Evolutionary conservation across 2,113 vertebrate genomes (phyloP).

Genomic region (Pipra filicauda): DNA sequence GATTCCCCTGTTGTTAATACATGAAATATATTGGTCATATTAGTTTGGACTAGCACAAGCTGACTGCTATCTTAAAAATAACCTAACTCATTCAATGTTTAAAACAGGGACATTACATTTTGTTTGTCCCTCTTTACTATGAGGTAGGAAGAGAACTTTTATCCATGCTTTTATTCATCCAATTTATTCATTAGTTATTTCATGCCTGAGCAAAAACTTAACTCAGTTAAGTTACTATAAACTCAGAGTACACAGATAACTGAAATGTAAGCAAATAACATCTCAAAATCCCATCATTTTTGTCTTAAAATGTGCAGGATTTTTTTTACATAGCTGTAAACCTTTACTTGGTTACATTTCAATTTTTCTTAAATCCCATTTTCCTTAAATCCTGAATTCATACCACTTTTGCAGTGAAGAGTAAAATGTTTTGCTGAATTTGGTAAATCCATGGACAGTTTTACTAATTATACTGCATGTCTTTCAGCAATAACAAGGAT

Average conservation of each 20-base stretch:
- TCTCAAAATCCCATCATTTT: neutral
- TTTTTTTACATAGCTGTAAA: neutral
- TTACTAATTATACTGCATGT: neutral
- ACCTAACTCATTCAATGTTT: neutral
- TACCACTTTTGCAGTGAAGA: neutral
- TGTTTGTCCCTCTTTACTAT: neutral
- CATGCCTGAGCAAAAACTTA: neutral
- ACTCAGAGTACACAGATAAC: neutral
- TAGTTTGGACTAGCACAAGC: neutral
- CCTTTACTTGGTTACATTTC: neutral
- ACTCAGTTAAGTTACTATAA: neutral
- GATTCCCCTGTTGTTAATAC: neutral
- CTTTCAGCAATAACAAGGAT: neutral
- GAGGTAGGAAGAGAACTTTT: neutral
- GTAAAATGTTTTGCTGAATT: neutral
- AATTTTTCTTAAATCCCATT: neutral
- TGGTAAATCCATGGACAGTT: neutral
- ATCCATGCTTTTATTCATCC: neutral
- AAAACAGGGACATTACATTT: neutral
- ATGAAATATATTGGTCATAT: neutral
- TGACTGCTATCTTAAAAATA: neutral
- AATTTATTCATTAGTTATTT: neutral
- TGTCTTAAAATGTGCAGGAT: neutral
- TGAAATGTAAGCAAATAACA: neutral
- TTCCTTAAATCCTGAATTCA: neutral